Base-by-base conservation (phyloP, 2,888 invertebrate species). In the Euphydryas editha region DNA sequence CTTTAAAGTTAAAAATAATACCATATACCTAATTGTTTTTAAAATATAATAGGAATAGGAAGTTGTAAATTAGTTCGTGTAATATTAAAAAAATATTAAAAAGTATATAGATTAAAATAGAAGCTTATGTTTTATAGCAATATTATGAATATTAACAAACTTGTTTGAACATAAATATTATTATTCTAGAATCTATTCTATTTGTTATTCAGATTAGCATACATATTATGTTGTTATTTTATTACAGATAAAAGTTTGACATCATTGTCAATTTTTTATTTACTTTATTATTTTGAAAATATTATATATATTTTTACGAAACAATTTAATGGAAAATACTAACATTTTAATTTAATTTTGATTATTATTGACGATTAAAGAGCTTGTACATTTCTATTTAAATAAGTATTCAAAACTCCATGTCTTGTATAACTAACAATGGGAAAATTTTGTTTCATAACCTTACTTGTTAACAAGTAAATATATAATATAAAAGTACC, bases 151-250 rank as follows among this genome's bases (percentile, higher is more conserved):
- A 47, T 24, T 21, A 24, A 51, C 15, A 49, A 37, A 42, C 58
- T 58, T 13, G 58, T 64, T 44, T 62, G 44, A 64, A 59, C 51
- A 49, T 18, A 24, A 18, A 42, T 64, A 64, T 64, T 64, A 56
- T 47, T 62, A 62, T 62, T 44, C 59, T 51, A 4, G 54, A n/a
- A 59, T 59, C 49, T 42, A 30, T 51, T 57, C 44, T 51, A 44
- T 64, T 64, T 64, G 58, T 59, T 54, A 64, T 64, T 64, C 51
- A 59, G 59, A 64, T 59, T 30, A 39, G 39, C 42, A 42, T 6
- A 21, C 24, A 49, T 21, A 49, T 13, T n/a, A n/a, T 8, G 30
- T 5, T 42, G 5, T n/a, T 42, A 42, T 42, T 7, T 18, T 18
- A 46, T n/a, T 44, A 10, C n/a, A 15, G 15, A n/a, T 44, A 17